These are phyloP conservation scores for Nasonia vitripennis DNA, from an alignment of 1,140 invertebrate species.

Conservation along the genomic window DNA sequence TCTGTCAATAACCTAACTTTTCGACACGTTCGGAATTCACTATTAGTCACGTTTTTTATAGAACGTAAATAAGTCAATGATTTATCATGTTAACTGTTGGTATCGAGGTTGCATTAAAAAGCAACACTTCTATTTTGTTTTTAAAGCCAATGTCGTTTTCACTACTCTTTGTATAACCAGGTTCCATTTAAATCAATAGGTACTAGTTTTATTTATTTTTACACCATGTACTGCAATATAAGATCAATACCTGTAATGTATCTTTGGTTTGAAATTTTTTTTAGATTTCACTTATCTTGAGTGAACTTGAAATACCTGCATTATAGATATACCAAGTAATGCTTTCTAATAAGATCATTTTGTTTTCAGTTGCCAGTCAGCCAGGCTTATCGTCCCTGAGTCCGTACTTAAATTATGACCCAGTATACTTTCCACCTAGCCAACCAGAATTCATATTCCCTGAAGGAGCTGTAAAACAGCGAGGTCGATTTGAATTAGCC, in stretches of 20 bases:
- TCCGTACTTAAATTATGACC: conserved; percentile 95
- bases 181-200: neutral
- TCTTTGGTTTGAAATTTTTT: neutral
- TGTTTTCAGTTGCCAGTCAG: conserved; percentile 65
- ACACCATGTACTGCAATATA: neutral
- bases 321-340: too few relatives aligned
- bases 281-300: neutral
- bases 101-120: neutral
- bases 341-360: neutral
- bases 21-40: neutral
- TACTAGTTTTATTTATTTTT: neutral
- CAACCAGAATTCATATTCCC: conserved; percentile 96
- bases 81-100: neutral
- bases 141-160: neutral
- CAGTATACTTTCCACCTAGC: conserved; percentile 85
- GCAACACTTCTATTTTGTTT: neutral
- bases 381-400: conserved; percentile 79
- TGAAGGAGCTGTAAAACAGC: conserved; percentile 87
- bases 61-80: conserved; percentile 14
- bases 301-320: neutral
- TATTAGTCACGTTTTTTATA: conserved; percentile 20
- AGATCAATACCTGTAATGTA: neutral
- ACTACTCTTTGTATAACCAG: too few relatives aligned
- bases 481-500: conserved; percentile 91
- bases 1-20: conserved; percentile 45